Percentiles rank a stretch among this genome's conserved stretches.
phyloP scores from a whole-genome alignment of 2,113 vertebrate genomes.

The Otis tarda region DNA sequence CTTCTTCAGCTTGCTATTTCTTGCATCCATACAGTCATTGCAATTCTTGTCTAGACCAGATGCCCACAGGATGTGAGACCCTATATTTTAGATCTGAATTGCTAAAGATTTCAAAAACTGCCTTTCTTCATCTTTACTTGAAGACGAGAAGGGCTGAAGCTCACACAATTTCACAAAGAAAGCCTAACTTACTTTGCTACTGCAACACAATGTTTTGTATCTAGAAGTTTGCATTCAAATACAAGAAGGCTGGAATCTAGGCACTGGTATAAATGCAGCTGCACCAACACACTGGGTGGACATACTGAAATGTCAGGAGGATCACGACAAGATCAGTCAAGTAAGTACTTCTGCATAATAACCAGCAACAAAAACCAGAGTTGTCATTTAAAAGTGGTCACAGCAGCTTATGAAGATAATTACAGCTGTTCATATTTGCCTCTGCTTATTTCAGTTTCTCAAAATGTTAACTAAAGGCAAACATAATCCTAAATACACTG shows the following conservation, averaged over 20 bases:
- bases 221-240: neutral
- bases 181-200: neutral
- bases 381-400: neutral
- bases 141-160: neutral
- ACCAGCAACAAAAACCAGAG: neutral
- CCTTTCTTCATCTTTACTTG: neutral
- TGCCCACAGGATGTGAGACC: neutral
- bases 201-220: neutral
- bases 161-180: neutral
- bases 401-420: neutral
- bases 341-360: neutral
- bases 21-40: neutral
- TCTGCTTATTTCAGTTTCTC: neutral
- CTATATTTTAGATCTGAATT: neutral
- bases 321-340: neutral
- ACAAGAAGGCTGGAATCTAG: neutral
- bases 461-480: neutral
- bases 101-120: neutral
- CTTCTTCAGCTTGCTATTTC: neutral
- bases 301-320: neutral
- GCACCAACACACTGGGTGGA: neutral
- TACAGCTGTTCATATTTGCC: neutral
- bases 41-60: neutral
- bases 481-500: neutral
- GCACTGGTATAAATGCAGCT: neutral